phyloP scores from a whole-genome alignment of 2,888 invertebrate species.

The Petrolisthes cinctipes region DNA sequence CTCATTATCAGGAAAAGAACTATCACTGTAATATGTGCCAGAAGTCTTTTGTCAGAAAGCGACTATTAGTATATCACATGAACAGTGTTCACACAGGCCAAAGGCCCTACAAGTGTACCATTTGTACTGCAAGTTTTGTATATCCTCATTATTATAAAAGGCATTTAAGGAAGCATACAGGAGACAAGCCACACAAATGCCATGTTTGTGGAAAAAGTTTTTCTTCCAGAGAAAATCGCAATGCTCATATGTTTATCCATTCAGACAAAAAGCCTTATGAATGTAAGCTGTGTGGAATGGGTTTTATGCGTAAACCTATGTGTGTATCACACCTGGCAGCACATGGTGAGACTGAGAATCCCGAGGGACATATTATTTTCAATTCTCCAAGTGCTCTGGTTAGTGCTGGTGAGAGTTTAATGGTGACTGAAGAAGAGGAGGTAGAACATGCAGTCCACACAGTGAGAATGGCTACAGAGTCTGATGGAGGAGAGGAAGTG shows the following conservation, averaged over 20 bases:
- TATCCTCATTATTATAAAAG: constrained; percentile 66
- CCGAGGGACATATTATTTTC: constrained; percentile 57
- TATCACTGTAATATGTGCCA: constrained; percentile 63
- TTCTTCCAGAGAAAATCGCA: constrained; percentile 82
- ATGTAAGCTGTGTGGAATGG: constrained; percentile 64
- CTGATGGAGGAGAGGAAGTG: constrained; percentile 27
- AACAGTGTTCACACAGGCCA: constrained; percentile 70
- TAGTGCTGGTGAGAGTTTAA: neutral
- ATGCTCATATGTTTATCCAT: constrained; percentile 66
- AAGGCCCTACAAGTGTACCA: constrained; percentile 62
- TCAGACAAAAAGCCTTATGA: constrained; percentile 66
- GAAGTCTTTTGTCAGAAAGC: constrained; percentile 64
- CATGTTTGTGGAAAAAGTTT: constrained; percentile 84
- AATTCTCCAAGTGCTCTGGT: constrained; percentile 61
- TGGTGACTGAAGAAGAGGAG: constrained; percentile 29
- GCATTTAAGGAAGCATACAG: constrained; percentile 65
- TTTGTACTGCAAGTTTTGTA: constrained; percentile 63
- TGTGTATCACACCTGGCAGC: constrained; percentile 50
- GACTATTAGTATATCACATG: constrained; percentile 63
- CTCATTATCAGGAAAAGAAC: constrained; percentile 79
- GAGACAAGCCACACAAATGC: constrained; percentile 65
- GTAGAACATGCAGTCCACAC: constrained; percentile 43
- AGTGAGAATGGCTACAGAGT: constrained; percentile 51
- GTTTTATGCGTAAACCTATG: constrained; percentile 66
- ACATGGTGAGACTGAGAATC: constrained; percentile 41